Evolutionary conservation across 1,140 invertebrate genomes (phyloP).

Genomic region (Lerema accius): DNA sequence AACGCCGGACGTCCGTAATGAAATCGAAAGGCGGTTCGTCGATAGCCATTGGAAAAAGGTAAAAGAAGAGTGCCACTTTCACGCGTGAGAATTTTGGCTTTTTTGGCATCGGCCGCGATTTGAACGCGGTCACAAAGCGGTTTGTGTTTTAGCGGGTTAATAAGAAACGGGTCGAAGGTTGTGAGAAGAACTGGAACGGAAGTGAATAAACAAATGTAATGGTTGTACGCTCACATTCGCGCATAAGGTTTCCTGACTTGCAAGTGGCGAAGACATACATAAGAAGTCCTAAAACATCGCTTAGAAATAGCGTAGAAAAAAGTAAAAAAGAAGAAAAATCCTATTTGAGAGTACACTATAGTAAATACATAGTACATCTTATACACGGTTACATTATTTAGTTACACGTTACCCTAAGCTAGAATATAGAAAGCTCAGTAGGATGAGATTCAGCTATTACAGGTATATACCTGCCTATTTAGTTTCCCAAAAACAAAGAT

Average conservation of each 20-base stretch:
- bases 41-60: slow-evolving; percentile 80
- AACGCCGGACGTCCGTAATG: slow-evolving; percentile 78
- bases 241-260: not conserved
- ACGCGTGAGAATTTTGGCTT: slow-evolving; percentile 79
- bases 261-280: not conserved
- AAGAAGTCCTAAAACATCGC: no score
- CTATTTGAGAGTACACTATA: no score
- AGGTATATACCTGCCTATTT: no score
- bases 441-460: no score
- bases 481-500: no score
- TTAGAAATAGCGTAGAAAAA: no score
- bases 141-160: slow-evolving; percentile 60
- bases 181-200: slow-evolving; percentile 8
- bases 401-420: no score
- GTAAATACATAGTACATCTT: no score
- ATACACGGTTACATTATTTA: no score
- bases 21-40: slow-evolving; percentile 82
- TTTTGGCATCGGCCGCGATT: slow-evolving; percentile 63
- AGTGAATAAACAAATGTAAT: not conserved
- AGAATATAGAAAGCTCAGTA: no score
- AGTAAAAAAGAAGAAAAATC: no score
- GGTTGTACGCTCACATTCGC: not conserved
- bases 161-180: slow-evolving; percentile 49
- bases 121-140: slow-evolving; percentile 46
- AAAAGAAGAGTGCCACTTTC: slow-evolving; percentile 78